phyloP scores from a whole-genome alignment of 2,797 vertebrate species.

The Liparis tanakae region DNA sequence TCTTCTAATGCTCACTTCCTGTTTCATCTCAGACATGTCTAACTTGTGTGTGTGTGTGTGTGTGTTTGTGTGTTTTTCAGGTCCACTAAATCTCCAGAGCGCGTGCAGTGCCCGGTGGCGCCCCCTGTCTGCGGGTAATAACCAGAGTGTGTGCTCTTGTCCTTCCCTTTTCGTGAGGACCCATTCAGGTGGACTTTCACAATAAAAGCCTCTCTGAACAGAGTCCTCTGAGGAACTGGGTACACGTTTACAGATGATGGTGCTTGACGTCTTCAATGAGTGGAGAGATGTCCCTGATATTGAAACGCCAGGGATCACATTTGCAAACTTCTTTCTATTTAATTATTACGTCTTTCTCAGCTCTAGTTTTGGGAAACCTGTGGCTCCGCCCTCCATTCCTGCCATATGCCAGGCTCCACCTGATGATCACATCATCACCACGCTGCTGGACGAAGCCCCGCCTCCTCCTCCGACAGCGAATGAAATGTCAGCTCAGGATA shows the following conservation, averaged over 20 bases:
- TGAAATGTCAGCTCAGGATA: slow-evolving; percentile 3
- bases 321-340: background rate
- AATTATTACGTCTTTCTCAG: slow-evolving; percentile 38
- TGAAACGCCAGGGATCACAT: background rate
- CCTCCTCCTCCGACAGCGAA: slow-evolving; percentile 39
- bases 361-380: slow-evolving; percentile 80
- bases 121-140: slow-evolving; percentile 61
- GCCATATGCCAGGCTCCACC: slow-evolving; percentile 48
- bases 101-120: slow-evolving; percentile 57
- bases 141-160: background rate
- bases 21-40: background rate
- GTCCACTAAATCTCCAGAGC: slow-evolving; percentile 59
- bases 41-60: slow-evolving; percentile 24
- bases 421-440: slow-evolving; percentile 67
- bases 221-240: too few relatives aligned
- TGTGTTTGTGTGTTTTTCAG: slow-evolving; percentile 45
- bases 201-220: background rate
- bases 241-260: background rate
- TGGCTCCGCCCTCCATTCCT: slow-evolving; percentile 74
- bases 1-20: slow-evolving; percentile 20
- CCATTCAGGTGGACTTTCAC: background rate
- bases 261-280: background rate
- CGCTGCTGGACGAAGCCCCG: slow-evolving; percentile 48
- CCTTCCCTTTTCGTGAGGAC: background rate
- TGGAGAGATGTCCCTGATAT: background rate